Conservation (phyloP, 2,888 invertebrate genomes). For the Xanthia icteritia region DNA sequence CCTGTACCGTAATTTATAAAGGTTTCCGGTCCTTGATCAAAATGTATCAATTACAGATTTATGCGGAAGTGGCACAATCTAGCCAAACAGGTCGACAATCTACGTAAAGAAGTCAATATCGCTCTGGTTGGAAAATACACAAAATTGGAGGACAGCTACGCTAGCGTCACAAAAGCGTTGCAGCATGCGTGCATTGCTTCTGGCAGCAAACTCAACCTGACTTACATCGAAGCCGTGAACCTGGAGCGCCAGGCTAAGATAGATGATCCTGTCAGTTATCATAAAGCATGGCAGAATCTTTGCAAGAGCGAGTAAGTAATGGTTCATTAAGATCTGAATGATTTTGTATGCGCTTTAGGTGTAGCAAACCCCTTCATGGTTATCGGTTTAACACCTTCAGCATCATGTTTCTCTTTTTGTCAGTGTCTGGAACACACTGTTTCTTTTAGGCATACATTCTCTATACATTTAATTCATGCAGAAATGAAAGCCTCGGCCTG, state of each 20-base stretch:
- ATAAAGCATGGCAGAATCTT: conserved; percentile 97
- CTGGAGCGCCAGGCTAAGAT: conserved; percentile 94
- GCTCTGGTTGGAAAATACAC: conserved; percentile 99
- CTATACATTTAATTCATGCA: neutral
- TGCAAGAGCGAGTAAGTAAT: conserved; percentile 95
- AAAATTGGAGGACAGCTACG: conserved; percentile 98
- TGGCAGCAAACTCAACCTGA: conserved; percentile 95
- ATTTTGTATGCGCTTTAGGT: neutral
- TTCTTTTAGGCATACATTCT: neutral
- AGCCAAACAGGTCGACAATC: conserved; percentile 95
- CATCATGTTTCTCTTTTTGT: neutral
- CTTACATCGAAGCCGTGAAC: conserved; percentile 97
- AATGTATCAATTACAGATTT: conserved; percentile 87
- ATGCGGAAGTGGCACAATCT: conserved; percentile 97
- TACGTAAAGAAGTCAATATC: conserved; percentile 96
- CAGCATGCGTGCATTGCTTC: conserved; percentile 97
- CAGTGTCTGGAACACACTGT: neutral
- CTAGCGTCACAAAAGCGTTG: conserved; percentile 98
- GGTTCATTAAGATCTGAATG: neutral
- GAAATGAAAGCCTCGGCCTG: neutral
- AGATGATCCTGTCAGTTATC: conserved; percentile 95
- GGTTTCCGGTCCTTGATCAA: too few species aligned
- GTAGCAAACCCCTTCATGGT: neutral
- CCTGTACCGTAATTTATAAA: too few species aligned
- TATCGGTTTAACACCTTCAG: too few species aligned